phyloP scores from a whole-genome alignment of 2,888 invertebrate species.

The Drosophila meridionalis region DNA sequence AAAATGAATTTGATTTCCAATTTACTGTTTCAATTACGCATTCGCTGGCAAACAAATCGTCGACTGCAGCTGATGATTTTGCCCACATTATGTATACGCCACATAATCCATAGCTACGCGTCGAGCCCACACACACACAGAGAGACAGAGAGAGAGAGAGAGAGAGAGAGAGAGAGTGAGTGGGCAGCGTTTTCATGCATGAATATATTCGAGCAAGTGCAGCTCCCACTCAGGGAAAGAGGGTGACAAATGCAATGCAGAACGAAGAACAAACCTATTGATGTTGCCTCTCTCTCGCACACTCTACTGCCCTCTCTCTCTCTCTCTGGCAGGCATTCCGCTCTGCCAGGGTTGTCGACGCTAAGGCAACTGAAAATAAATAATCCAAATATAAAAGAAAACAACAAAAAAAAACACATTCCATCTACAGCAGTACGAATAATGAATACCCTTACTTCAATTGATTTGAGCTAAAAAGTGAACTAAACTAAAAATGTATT shows the following conservation, averaged over 20 bases:
- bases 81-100: conserved; percentile 59
- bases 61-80: conserved; percentile 29
- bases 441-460: not conserved
- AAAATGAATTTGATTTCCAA: conserved; percentile 10
- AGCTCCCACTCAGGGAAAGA: conserved; percentile 6
- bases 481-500: not conserved
- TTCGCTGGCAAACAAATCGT: conserved; percentile 18
- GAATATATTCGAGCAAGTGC: conserved; percentile 27
- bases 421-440: not conserved
- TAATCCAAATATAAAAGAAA: conserved; percentile 18
- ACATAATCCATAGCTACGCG: conserved; percentile 26
- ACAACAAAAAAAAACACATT: not conserved
- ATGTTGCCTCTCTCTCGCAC: conserved; percentile 17
- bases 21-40: conserved; percentile 31
- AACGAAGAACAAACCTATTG: conserved; percentile 14
- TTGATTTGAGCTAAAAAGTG: not conserved
- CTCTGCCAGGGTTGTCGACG: not conserved
- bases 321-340: conserved; percentile 10
- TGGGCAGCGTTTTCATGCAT: conserved; percentile 39
- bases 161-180: not conserved
- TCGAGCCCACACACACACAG: conserved; percentile 9
- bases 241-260: conserved; percentile 19
- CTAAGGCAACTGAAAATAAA: conserved; percentile 20
- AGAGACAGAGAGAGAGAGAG: too few relatives aligned
- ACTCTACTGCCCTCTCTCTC: conserved; percentile 16